phyloP scores from a whole-genome alignment of 2,113 vertebrate genomes.

The Erythrolamprus reginae region DNA sequence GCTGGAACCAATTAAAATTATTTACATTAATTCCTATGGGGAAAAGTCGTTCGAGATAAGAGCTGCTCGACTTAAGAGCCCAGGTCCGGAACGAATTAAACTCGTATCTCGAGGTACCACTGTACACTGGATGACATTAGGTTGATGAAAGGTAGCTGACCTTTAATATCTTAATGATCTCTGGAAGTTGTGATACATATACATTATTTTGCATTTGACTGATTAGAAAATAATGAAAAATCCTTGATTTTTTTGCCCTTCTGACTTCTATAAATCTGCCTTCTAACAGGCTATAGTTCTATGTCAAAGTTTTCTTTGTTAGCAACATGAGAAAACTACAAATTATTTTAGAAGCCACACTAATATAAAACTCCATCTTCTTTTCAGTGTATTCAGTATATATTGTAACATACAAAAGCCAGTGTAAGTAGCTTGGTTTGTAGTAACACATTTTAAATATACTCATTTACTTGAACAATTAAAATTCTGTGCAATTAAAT shows the following conservation, averaged over 20 bases:
- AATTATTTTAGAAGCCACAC: background rate
- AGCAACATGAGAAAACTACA: background rate
- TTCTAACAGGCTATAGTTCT: constrained; percentile 8
- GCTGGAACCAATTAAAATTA: too few relatives aligned
- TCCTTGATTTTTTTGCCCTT: constrained; percentile 34
- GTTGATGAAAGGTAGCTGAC: background rate
- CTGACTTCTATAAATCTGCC: background rate
- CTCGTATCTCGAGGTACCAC: too few relatives aligned
- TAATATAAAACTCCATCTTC: background rate
- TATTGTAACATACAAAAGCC: background rate
- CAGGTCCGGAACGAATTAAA: too few relatives aligned
- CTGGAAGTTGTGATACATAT: background rate
- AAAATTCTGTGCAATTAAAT: constrained; percentile 12
- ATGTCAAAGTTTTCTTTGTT: background rate
- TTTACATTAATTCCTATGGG: too few relatives aligned
- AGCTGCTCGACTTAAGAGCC: too few relatives aligned
- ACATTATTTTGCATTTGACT: background rate
- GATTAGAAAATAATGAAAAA: background rate
- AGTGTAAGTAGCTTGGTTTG: background rate
- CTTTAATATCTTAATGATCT: background rate
- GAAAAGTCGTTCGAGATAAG: too few relatives aligned
- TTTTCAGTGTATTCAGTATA: background rate
- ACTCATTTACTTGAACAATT: background rate
- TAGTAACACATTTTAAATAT: background rate
- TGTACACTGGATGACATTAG: background rate